Conservation (phyloP, 2,797 vertebrate genomes). For the Cynodonichthys magdalenae region DNA sequence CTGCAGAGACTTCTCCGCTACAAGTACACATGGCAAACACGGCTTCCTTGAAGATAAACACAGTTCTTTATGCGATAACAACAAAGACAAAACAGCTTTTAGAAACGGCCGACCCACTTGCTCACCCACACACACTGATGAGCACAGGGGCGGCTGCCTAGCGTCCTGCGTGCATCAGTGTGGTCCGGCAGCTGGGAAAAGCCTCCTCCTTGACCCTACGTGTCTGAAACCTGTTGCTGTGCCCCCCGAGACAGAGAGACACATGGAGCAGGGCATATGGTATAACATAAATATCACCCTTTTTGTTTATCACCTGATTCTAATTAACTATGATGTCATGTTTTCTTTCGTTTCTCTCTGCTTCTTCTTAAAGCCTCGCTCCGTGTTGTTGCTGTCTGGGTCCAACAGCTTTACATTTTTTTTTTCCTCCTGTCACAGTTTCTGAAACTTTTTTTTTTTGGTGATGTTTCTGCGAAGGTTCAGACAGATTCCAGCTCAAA, state of each 20-base stretch:
- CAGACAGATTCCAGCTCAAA: slow-evolving; percentile 61
- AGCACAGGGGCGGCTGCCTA: slow-evolving; percentile 7
- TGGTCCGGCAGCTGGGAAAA: slow-evolving; percentile 76
- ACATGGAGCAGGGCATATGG: slow-evolving; percentile 75
- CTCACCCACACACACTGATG: slow-evolving; percentile 1
- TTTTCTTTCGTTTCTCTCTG: slow-evolving; percentile 56
- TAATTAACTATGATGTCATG: slow-evolving; percentile 84
- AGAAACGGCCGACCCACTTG: slow-evolving; percentile 30
- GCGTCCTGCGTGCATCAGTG: slow-evolving; percentile 61
- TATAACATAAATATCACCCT: slow-evolving; percentile 80
- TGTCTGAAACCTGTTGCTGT: slow-evolving; percentile 75
- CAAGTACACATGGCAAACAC: slow-evolving; percentile 65
- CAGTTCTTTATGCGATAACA: slow-evolving; percentile 65
- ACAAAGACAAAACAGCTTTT: slow-evolving; percentile 64
- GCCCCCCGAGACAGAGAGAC: slow-evolving; percentile 67
- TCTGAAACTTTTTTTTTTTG: slow-evolving; percentile 11
- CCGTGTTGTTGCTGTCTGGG: slow-evolving; percentile 29
- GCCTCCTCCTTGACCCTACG: slow-evolving; percentile 76
- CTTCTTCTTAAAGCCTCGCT: slow-evolving; percentile 36
- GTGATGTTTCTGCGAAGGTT: slow-evolving; percentile 44
- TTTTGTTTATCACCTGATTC: slow-evolving; percentile 83
- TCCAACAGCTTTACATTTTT: slow-evolving; percentile 16
- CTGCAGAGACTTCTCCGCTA: slow-evolving; percentile 49
- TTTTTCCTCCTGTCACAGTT: background rate
- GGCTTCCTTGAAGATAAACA: slow-evolving; percentile 67